phyloP scores from a whole-genome alignment of 2,797 vertebrate genomes.

The Chrysocyon brachyurus region DNA sequence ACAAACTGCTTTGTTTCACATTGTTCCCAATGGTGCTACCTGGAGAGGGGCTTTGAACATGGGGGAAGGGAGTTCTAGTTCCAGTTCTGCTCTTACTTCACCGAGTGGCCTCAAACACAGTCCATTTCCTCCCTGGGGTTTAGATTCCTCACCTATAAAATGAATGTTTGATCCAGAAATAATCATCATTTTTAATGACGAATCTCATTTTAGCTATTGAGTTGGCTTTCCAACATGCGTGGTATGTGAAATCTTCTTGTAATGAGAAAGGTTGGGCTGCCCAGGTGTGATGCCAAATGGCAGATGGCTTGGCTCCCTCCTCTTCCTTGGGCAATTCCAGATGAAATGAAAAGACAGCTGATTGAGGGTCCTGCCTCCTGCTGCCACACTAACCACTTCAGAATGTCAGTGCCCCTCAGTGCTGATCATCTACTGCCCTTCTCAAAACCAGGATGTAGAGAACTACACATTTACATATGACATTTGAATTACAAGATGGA shows the following conservation, averaged over 20 bases:
- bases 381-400: not conserved
- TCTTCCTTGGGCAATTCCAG: not conserved
- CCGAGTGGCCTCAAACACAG: not conserved
- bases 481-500: not conserved
- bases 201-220: not conserved
- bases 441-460: not conserved
- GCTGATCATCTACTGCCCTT: not conserved
- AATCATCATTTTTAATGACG: not conserved
- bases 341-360: not conserved
- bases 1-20: not conserved
- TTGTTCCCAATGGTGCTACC: not conserved
- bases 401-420: not conserved
- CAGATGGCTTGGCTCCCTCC: not conserved
- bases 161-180: not conserved
- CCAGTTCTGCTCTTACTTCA: fast-evolving
- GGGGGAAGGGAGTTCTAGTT: not conserved
- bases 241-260: not conserved
- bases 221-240: not conserved
- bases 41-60: not conserved
- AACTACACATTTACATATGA: not conserved
- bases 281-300: not conserved
- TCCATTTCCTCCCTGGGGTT: fast-evolving
- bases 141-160: not conserved
- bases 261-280: too few species aligned
- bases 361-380: not conserved